Conservation (phyloP, 2,797 vertebrate species). For the Prionace glauca region DNA sequence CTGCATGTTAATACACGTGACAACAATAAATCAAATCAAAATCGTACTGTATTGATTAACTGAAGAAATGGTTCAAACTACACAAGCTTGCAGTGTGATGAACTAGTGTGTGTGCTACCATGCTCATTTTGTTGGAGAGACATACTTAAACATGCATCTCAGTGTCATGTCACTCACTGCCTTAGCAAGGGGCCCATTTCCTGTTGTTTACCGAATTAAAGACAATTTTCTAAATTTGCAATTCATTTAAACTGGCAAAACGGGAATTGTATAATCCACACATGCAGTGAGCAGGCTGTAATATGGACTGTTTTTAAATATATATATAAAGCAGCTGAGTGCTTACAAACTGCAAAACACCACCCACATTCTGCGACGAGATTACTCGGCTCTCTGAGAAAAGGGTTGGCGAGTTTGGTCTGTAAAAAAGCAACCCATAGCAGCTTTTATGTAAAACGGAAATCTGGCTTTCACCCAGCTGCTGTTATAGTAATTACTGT, state of each 20-base stretch:
- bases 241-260: slow-evolving; percentile 1
- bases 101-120: neutral
- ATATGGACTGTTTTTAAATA: neutral
- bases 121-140: neutral
- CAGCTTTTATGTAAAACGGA: slow-evolving; percentile 83
- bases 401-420: slow-evolving; percentile 68
- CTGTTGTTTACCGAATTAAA: slow-evolving; percentile 13
- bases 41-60: neutral
- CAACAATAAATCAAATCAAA: too few species aligned
- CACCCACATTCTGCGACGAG: slow-evolving; percentile 61
- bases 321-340: slow-evolving; percentile 12
- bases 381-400: slow-evolving; percentile 53
- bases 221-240: neutral
- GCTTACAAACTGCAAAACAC: slow-evolving; percentile 31
- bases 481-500: slow-evolving; percentile 89
- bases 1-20: too few species aligned
- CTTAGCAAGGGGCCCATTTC: neutral
- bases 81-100: neutral
- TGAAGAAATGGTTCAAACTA: neutral
- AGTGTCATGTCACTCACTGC: neutral
- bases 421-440: slow-evolving; percentile 74
- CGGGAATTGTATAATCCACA: neutral
- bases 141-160: neutral
- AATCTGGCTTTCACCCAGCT: slow-evolving; percentile 86
- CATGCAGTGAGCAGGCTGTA: neutral